Evolutionary conservation across 92 coral and sea anemone species (phyloP).

Genomic region (Plumapathes pennacea): DNA sequence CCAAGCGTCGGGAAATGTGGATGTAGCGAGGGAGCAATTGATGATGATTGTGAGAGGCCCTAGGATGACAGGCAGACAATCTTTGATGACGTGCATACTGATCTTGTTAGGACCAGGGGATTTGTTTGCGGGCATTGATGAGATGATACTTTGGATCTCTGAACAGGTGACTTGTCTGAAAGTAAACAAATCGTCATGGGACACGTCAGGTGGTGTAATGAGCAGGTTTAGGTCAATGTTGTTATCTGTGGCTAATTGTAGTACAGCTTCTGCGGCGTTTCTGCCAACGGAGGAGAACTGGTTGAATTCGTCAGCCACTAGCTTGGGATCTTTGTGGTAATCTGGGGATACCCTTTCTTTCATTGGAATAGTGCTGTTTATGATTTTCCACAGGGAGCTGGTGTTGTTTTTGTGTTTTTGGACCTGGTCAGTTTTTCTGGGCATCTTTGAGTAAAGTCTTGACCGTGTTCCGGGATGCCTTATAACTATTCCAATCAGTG

Average conservation of each 20-base stretch:
- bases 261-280: conserved; percentile 30
- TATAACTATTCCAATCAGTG: conserved; percentile 22
- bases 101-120: conserved; percentile 16
- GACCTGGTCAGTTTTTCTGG: conserved; percentile 16
- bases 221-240: not conserved
- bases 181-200: not conserved
- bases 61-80: conserved; percentile 2
- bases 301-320: conserved; percentile 21
- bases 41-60: conserved; percentile 13
- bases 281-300: conserved; percentile 33
- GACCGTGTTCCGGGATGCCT: conserved; percentile 12
- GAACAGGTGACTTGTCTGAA: not conserved
- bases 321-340: conserved; percentile 24
- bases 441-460: conserved; percentile 22
- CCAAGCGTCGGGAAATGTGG: conserved; percentile 20
- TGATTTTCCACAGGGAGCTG: conserved; percentile 15
- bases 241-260: conserved; percentile 31
- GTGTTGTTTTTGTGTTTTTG: conserved; percentile 21
- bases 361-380: conserved; percentile 19
- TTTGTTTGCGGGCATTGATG: conserved; percentile 17
- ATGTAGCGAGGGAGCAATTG: conserved; percentile 20
- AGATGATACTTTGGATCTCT: not conserved
- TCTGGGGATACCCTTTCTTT: conserved; percentile 9
- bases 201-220: not conserved
- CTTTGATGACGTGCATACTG: conserved; percentile 3